A percentile compares a stretch with the other conserved stretches of the same genome.
Conservation (phyloP, 2,797 vertebrate species). For the Knipowitschia caucasica region DNA sequence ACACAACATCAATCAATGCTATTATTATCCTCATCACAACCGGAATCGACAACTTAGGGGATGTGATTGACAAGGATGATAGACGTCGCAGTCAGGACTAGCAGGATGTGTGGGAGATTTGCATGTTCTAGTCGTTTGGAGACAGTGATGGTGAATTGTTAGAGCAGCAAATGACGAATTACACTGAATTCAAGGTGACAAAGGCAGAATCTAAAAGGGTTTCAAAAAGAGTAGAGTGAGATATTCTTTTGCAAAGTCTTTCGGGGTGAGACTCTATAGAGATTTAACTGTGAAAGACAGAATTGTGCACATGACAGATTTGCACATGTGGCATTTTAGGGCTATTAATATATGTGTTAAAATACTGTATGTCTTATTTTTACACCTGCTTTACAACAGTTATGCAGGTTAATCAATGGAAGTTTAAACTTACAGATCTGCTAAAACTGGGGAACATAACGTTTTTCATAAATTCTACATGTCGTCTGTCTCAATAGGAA, state of each 20-base stretch:
- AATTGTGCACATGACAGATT: too few relatives aligned
- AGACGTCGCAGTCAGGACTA: slow-evolving; percentile 28
- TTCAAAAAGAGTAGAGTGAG: not conserved
- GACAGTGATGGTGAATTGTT: slow-evolving; percentile 1
- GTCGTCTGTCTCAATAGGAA: too few relatives aligned
- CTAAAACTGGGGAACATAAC: too few relatives aligned
- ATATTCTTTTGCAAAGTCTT: slow-evolving; percentile 13
- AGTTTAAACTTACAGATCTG: too few relatives aligned
- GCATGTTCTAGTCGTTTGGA: slow-evolving; percentile 13
- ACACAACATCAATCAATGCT: slow-evolving; percentile 39
- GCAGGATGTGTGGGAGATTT: slow-evolving; percentile 24
- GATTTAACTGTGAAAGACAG: too few relatives aligned
- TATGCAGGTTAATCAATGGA: too few relatives aligned
- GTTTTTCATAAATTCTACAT: too few relatives aligned
- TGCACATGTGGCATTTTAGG: too few relatives aligned
- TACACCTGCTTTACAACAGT: too few relatives aligned
- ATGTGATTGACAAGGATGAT: slow-evolving; percentile 50
- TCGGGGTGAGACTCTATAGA: not conserved
- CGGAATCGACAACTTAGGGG: slow-evolving; percentile 6
- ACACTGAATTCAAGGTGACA: not conserved
- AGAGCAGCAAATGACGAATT: not conserved
- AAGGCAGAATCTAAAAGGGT: slow-evolving; percentile 2
- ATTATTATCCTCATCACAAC: slow-evolving; percentile 46
- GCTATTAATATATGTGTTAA: too few relatives aligned
- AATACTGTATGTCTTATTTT: too few relatives aligned